Evolutionary conservation across 2,888 invertebrate species (phyloP).

Genomic region (Chrysolina oricalcia): DNA sequence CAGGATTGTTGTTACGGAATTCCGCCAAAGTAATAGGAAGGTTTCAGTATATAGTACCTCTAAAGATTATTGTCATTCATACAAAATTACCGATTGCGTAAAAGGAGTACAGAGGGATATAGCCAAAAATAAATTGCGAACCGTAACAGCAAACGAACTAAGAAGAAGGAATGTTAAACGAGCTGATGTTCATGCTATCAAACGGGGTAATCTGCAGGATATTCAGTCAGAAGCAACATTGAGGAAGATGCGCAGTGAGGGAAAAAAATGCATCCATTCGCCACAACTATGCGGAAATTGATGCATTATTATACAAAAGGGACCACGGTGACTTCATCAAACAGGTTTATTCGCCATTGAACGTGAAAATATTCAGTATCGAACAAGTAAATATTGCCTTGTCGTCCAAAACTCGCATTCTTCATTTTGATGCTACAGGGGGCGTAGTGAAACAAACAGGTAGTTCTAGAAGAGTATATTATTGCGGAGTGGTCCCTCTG

Average conservation of each 20-base stretch:
- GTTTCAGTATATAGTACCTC: conserved; percentile 22
- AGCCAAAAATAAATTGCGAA: neutral
- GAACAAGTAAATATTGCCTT: neutral
- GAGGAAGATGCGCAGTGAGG: conserved; percentile 10
- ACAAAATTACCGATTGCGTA: conserved; percentile 26
- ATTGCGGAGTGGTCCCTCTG: neutral
- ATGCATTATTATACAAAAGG: conserved; percentile 21
- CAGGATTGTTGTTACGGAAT: no score
- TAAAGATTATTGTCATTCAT: conserved; percentile 9
- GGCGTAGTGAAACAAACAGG: neutral
- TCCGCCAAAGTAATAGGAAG: neutral
- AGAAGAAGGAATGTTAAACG: neutral
- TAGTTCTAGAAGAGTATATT: conserved; percentile 12
- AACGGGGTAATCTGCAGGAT: conserved; percentile 18
- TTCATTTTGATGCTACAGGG: conserved; percentile 31
- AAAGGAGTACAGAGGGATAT: conserved; percentile 3
- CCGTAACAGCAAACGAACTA: neutral
- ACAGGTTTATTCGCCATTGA: conserved; percentile 29
- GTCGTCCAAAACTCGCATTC: neutral
- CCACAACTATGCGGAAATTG: neutral
- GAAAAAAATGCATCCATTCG: neutral
- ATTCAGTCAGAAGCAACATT: conserved; percentile 14
- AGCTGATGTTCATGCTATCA: conserved; percentile 5
- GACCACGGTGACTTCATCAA: conserved; percentile 26
- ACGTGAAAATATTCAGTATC: conserved; percentile 30